Evolutionary conservation across 2,888 invertebrate species (phyloP).

Genomic region (Azorinus chamasolen): DNA sequence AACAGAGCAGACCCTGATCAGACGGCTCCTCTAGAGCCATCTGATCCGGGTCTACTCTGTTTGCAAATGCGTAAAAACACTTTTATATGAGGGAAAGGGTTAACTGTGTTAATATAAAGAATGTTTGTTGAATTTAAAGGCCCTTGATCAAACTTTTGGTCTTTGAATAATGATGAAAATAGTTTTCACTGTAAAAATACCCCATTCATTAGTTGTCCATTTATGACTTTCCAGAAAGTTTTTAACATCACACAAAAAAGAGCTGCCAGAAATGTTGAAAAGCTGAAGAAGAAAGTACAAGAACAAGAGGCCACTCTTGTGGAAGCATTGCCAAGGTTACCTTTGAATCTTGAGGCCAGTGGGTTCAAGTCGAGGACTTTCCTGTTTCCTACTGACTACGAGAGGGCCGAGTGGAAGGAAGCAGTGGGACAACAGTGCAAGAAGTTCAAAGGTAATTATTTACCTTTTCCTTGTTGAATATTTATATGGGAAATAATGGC

Average conservation of each 20-base stretch:
- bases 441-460: constrained; percentile 56
- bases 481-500: too few species aligned
- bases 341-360: constrained; percentile 92
- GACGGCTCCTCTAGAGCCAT: too few species aligned
- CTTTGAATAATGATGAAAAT: too few species aligned
- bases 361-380: constrained; percentile 90
- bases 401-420: constrained; percentile 97
- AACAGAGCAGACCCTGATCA: too few species aligned
- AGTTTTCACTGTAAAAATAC: neutral
- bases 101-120: too few species aligned
- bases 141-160: too few species aligned
- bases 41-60: too few species aligned
- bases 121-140: too few species aligned
- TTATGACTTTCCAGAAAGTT: constrained; percentile 67
- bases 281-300: constrained; percentile 95
- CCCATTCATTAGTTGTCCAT: neutral
- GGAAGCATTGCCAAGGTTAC: constrained; percentile 95
- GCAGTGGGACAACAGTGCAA: constrained; percentile 91
- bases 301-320: constrained; percentile 95
- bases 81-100: too few species aligned
- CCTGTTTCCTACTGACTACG: constrained; percentile 97
- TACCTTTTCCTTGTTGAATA: too few species aligned
- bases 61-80: too few species aligned
- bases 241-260: constrained; percentile 72
- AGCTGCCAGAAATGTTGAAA: constrained; percentile 88